Evolutionary conservation across 1,140 invertebrate genomes (phyloP).

Genomic region (Lordiphosa collinella): DNA sequence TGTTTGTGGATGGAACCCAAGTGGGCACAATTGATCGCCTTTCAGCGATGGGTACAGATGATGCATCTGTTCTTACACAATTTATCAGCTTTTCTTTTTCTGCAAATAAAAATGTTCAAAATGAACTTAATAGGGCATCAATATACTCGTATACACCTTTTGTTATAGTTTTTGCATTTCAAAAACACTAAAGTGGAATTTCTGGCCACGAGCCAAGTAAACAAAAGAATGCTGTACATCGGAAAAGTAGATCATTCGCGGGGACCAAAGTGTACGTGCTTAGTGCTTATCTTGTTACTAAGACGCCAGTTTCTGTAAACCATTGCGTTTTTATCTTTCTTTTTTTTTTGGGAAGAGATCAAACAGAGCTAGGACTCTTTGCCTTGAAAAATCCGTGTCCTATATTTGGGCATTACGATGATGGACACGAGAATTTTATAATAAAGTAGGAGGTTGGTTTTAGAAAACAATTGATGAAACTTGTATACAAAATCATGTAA

Average conservation of each 20-base stretch:
- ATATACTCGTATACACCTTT: not conserved
- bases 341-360: too few relatives aligned
- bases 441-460: too few relatives aligned
- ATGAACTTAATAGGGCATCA: not conserved
- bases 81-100: constrained; percentile 62
- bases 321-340: too few relatives aligned
- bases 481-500: too few relatives aligned
- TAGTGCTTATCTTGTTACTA: constrained; percentile 5
- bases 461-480: too few relatives aligned
- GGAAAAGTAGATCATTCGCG: constrained; percentile 37
- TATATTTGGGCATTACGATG: too few relatives aligned
- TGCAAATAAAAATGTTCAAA: constrained; percentile 19
- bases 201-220: constrained; percentile 60
- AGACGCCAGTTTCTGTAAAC: constrained; percentile 29
- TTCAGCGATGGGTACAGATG: constrained; percentile 89
- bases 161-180: constrained; percentile 24
- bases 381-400: too few relatives aligned
- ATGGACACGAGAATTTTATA: too few relatives aligned
- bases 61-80: constrained; percentile 83
- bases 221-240: constrained; percentile 57
- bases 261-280: not conserved
- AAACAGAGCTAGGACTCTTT: too few relatives aligned
- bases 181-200: constrained; percentile 49
- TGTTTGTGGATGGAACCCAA: constrained; percentile 96
- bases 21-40: constrained; percentile 92